A percentile compares a stretch with the other conserved stretches of the same genome.
phyloP scores from a whole-genome alignment of 1,140 invertebrate species.

The Zophobas atratus region DNA sequence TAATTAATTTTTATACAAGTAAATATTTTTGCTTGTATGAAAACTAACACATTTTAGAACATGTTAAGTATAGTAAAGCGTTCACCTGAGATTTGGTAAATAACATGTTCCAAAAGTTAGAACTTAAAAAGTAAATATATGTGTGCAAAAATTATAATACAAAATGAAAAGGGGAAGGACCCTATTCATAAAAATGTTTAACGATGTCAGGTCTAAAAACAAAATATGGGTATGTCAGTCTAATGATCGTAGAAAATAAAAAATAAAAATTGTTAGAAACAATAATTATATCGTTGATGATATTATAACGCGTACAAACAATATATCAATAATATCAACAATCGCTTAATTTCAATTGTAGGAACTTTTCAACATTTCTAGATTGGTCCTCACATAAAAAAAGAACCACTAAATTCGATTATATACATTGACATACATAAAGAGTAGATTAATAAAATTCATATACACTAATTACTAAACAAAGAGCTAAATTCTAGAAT shows the following conservation, averaged over 20 bases:
- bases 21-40: slow-evolving; percentile 1
- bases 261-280: slow-evolving; percentile 54
- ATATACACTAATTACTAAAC: slow-evolving; percentile 62
- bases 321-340: slow-evolving; percentile 57
- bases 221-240: slow-evolving; percentile 57
- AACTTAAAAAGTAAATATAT: slow-evolving; percentile 59
- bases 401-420: slow-evolving; percentile 64
- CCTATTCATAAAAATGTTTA: slow-evolving; percentile 60
- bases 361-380: slow-evolving; percentile 65
- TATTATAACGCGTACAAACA: slow-evolving; percentile 50
- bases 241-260: slow-evolving; percentile 54
- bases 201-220: slow-evolving; percentile 58
- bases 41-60: slow-evolving; percentile 44
- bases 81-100: slow-evolving; percentile 52
- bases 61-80: slow-evolving; percentile 48
- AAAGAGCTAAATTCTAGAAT: slow-evolving; percentile 55
- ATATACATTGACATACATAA: slow-evolving; percentile 63
- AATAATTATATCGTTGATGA: slow-evolving; percentile 49
- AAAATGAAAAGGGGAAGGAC: slow-evolving; percentile 52
- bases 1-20: slow-evolving; percentile 29
- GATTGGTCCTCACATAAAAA: slow-evolving; percentile 64
- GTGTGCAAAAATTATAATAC: slow-evolving; percentile 57
- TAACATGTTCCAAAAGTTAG: slow-evolving; percentile 49
- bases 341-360: slow-evolving; percentile 58
- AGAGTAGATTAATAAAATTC: slow-evolving; percentile 59